Base-by-base conservation (phyloP, 2,797 vertebrate species). In the Melanotaenia boesemani region DNA sequence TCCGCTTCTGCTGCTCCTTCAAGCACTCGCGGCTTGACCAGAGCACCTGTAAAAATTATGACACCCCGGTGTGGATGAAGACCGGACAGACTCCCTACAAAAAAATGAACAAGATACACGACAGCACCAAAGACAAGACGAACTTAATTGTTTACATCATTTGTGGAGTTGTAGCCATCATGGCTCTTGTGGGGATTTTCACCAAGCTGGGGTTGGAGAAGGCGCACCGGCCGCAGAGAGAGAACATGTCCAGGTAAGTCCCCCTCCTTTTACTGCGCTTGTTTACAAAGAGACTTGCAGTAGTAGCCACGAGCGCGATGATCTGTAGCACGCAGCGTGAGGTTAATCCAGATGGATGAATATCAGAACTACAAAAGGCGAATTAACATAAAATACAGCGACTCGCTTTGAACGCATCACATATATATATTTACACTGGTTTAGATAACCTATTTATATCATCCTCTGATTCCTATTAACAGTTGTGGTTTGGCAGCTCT, bases 91-190 rank as follows among this genome's bases (percentile, higher is more conserved):
- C 96, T 16, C 96, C 97, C 0, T 96, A 95, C 86, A 97, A 97
- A 77, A 97, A 97, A 72, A 96, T 94, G 2, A 97, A 97, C 90
- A 95, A 96, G 67, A 78, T 96, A 67, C 95, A 96, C 57, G 97
- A 97, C 87, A 96, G 95, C 86, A 97, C 97, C 89, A 96, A 96
- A 93, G 97, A 99, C 95, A 99, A 98, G 93, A 99, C 98, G 76
- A 99, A 99, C 95, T 95, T 99, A 82, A 97, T 99, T 67, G 98
- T 99, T 74, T 99, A 99, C 92, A 97, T 99, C 88, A 97, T 99
- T 83, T 99, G 98, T 89, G 98, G 97, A 94, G 97, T 99, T 89
- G 98, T 99, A 92, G 98, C 98, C 61, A 96, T 99, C 82, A 98
- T 99, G 98, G 98, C 98, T 75, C 95, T 99, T 26, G 97, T 99